Base-by-base conservation (phyloP, 1,140 invertebrate species). In the Pissodes strobi region DNA sequence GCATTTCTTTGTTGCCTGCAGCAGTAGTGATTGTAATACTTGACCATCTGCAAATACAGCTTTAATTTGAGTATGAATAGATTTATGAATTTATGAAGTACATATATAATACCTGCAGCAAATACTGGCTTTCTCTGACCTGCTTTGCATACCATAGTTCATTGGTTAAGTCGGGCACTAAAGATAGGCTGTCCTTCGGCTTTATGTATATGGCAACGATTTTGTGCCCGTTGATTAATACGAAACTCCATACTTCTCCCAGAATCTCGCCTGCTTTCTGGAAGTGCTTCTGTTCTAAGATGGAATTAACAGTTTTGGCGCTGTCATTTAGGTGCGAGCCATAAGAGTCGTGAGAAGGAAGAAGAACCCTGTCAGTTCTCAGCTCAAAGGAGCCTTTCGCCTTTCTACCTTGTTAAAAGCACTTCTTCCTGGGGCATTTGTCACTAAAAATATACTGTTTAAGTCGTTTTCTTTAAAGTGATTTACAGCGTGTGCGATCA, bases 111-210 rank as follows among this genome's bases (percentile, higher is more conserved):
- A 52, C 49, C 49, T 52, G 52, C 6, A 39, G 34, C 37, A 39
- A 55, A 55, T 39, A 55, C 38, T 55, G 18, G 12, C 30, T 38
- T 12, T 55, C 52, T 38, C 52, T 55, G 21, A 19, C 30, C 10
- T 55, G 52, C 52, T 55, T 0, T 12, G 30, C 38, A 19, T 55
- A 55, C 52, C 45, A 51, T 22, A 38, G 12, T 18, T 1, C 30
- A 8, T 5, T 0, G 13, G 19, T 15, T 10, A 55, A 19, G 19
- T 55, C 52, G 37, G 52, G 52, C 18, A 55, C 34, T 0, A 13
- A 38, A 12, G 30, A 37, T 2, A 18, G 27, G 23, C 22, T 12
- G 10, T 22, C 1, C 19, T 56, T 1, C n/a, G 52, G 52, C 5
- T 58, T 6, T 21, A 58, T 18, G 21, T 46, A 58, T 45, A 45